These are phyloP conservation scores for Periplaneta americana DNA, from an alignment of 1,140 invertebrate genomes.

Conservation along the genomic window DNA sequence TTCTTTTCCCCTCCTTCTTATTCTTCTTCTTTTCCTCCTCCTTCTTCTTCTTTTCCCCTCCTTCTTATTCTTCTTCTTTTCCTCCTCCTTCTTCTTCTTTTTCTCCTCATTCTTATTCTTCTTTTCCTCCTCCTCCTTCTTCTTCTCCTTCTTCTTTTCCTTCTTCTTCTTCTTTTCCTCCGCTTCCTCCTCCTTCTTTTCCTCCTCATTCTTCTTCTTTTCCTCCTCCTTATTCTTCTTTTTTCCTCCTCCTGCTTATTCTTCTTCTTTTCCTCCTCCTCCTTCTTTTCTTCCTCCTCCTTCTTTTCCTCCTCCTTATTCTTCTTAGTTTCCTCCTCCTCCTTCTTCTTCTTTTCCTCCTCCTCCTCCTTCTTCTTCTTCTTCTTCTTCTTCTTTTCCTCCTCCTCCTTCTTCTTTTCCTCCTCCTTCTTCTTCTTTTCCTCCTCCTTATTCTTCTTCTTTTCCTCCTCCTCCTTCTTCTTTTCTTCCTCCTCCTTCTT, in stretches of 20 bases:
- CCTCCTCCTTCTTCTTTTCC: not conserved
- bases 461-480: not conserved
- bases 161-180: not conserved
- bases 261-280: not conserved
- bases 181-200: not conserved
- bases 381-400: not conserved
- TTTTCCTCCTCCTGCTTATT: not conserved
- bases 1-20: not conserved
- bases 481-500: not conserved
- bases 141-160: not conserved
- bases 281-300: not conserved
- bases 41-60: not conserved
- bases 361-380: not conserved
- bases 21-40: not conserved
- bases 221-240: not conserved
- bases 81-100: not conserved
- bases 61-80: not conserved
- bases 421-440: not conserved
- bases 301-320: not conserved
- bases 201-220: not conserved
- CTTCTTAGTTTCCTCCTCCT: not conserved
- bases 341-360: not conserved
- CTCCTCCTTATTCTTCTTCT: no score
- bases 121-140: not conserved
- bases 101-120: not conserved